phyloP scores from a whole-genome alignment of 2,797 vertebrate genomes.

The Crax fasciolata region DNA sequence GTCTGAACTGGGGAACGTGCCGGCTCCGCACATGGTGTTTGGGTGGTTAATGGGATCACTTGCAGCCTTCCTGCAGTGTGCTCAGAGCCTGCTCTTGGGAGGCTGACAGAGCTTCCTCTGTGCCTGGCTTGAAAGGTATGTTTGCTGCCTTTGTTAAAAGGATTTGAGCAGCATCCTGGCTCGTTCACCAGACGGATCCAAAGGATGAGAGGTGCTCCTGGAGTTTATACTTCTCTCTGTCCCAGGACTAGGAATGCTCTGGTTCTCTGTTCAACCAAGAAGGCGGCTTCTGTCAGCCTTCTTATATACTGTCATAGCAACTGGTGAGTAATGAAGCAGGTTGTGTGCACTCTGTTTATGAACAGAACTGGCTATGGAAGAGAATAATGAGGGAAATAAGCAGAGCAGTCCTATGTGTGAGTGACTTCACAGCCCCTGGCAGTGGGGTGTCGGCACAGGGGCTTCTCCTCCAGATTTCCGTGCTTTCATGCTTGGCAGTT shows the following conservation, averaged over 20 bases:
- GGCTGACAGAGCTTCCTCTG: not conserved
- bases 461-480: not conserved
- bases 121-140: not conserved
- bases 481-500: not conserved
- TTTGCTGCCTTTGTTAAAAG: not conserved
- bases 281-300: not conserved
- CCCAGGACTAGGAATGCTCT: not conserved
- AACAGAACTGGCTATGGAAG: not conserved
- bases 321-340: not conserved
- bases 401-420: accelerated
- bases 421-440: not conserved
- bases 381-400: not conserved
- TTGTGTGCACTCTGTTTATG: not conserved
- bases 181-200: not conserved
- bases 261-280: accelerated
- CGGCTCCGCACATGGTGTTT: accelerated
- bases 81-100: not conserved
- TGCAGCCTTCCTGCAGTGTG: not conserved
- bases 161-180: not conserved
- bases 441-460: not conserved
- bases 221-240: accelerated
- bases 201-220: not conserved
- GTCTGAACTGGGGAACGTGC: accelerated
- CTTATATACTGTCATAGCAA: not conserved
- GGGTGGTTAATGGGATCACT: not conserved